Percentiles rank a stretch among this genome's conserved stretches.
Evolutionary conservation across 1,140 invertebrate species (phyloP).

Genomic region (Elymnias hypermnestra): DNA sequence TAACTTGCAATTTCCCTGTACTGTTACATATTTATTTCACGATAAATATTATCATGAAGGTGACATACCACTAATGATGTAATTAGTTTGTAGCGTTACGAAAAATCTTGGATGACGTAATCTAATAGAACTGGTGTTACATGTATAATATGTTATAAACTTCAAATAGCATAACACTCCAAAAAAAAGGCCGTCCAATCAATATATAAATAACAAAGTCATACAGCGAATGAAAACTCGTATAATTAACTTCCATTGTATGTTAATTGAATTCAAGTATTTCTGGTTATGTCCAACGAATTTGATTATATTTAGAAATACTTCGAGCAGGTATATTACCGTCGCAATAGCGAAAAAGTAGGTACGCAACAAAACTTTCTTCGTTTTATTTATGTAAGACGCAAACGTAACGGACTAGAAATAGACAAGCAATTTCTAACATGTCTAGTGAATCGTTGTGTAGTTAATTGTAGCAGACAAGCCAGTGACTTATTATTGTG

Average conservation of each 20-base stretch:
- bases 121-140: background rate
- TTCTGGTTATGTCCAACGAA: background rate
- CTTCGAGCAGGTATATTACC: too few relatives aligned
- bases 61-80: conserved; percentile 44
- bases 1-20: conserved; percentile 7
- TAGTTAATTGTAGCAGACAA: background rate
- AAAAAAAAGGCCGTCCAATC: background rate
- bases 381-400: background rate
- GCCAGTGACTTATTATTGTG: conserved; percentile 7
- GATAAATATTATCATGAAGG: conserved; percentile 25
- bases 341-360: too few relatives aligned
- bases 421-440: conserved; percentile 5
- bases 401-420: conserved; percentile 5
- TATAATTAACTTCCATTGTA: conserved; percentile 1
- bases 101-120: conserved; percentile 20
- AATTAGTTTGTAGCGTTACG: conserved; percentile 45
- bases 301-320: background rate
- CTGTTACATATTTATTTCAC: conserved; percentile 21
- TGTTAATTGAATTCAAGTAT: conserved; percentile 1
- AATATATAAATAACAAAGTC: background rate
- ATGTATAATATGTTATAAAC: background rate
- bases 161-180: background rate
- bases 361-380: conserved; percentile 1
- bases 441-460: conserved; percentile 4
- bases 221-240: background rate